Base-by-base conservation (phyloP, 2,797 vertebrate genomes). In the Miopithecus talapoin region DNA sequence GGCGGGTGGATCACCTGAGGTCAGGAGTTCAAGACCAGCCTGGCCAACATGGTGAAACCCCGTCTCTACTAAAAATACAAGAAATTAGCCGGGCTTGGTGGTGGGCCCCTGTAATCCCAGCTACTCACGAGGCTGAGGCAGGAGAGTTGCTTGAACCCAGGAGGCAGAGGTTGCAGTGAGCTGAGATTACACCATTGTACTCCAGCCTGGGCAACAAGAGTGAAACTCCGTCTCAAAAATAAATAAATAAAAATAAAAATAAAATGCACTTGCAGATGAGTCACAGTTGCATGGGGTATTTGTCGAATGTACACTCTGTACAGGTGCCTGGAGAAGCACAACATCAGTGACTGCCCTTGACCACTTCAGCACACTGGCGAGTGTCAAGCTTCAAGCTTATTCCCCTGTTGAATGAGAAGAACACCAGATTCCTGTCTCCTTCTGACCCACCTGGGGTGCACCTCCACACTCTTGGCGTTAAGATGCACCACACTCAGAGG, bases 401-500 rank as follows among this genome's bases (percentile, higher is more conserved):
- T 21, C 48, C 41, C 80, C 80, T 46, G 48, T 59, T 59, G 46
- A 46, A 33, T 9, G 21, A 30, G 41, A 76, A 30, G 10, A 33
- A 24, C 17, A 24, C 46, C 28, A n/a, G 78, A 57, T 33, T 84
- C 46, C 46, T 33, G 46, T 59, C n/a, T 21, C 33, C 78, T 53
- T 48, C 79, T 36, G 21, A 2, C 10, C 55, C 22, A 16, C 19
- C 53, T 36, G 5, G 24, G 21, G 8, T 64, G 16, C 9, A 4
- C 8, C 16, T 43, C 33, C 5, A 0, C 39, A 30, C 57, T 5
- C 0, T 0, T 9, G 13, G 19, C 2, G 4, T 46, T n/a, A 61
- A 72, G 19, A 10, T 2, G 4, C 12, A 28, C 19, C 43, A 30
- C n/a, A 3, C 48, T 39, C 2, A 22, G 16, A 1, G 12, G 13